Evolutionary conservation across 2,113 vertebrate species (phyloP).

Genomic region (Datnioides undecimradiatus): DNA sequence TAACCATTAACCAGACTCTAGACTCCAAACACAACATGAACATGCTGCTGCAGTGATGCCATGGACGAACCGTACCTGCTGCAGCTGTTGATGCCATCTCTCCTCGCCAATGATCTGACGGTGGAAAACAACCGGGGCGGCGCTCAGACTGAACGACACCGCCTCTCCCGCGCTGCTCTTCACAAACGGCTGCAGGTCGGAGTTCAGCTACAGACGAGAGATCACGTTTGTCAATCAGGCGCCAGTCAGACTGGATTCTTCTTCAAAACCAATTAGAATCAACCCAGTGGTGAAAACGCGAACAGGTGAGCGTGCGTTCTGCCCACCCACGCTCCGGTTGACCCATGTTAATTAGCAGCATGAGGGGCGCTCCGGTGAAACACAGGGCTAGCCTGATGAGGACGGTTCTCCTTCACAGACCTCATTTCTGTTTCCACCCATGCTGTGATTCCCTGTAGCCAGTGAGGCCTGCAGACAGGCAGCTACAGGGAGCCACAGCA

Average conservation of each 20-base stretch:
- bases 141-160: slow-evolving; percentile 88
- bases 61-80: slow-evolving; percentile 85
- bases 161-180: slow-evolving; percentile 84
- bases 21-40: background rate
- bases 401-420: slow-evolving; percentile 59
- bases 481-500: slow-evolving; percentile 63
- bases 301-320: background rate
- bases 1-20: too few relatives aligned
- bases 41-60: background rate
- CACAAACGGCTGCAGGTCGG: slow-evolving; percentile 95
- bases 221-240: background rate
- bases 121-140: slow-evolving; percentile 93
- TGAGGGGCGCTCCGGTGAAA: slow-evolving; percentile 22
- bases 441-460: slow-evolving; percentile 63
- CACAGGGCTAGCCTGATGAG: slow-evolving; percentile 46
- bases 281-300: background rate
- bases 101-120: slow-evolving; percentile 90
- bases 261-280: slow-evolving; percentile 34
- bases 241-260: background rate
- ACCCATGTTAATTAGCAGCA: slow-evolving; percentile 57
- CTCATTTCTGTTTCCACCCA: slow-evolving; percentile 47
- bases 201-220: slow-evolving; percentile 88
- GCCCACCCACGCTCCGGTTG: slow-evolving; percentile 28
- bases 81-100: slow-evolving; percentile 90
- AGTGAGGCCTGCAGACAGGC: slow-evolving; percentile 48